Conservation (phyloP, 2,888 invertebrate species). For the Melieria picta region DNA sequence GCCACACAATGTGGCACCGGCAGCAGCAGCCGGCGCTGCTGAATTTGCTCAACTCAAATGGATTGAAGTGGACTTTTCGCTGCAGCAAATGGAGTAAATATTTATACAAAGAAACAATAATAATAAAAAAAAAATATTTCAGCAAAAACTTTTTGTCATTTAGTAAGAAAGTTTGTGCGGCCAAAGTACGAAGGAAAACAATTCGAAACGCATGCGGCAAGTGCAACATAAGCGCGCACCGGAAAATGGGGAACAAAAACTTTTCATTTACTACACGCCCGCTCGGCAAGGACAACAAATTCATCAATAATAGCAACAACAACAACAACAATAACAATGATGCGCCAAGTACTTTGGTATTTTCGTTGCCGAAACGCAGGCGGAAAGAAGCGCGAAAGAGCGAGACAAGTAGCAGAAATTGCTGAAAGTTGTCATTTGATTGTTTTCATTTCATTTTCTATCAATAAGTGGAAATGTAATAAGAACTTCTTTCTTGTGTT, state of each 20-base stretch:
- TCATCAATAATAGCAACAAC: too few relatives aligned
- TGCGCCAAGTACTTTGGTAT: background rate
- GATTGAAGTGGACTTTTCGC: background rate
- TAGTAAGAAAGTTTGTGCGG: too few relatives aligned
- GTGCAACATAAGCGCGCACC: too few relatives aligned
- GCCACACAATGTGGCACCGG: too few relatives aligned
- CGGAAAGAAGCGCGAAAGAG: background rate
- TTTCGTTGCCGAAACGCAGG: background rate
- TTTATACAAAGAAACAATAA: constrained; percentile 15
- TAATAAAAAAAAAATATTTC: background rate
- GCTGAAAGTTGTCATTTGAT: constrained; percentile 44
- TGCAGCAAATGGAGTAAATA: constrained; percentile 19
- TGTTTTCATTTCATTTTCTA: constrained; percentile 46
- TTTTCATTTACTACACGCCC: background rate
- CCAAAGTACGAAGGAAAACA: too few relatives aligned
- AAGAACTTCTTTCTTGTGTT: constrained; percentile 16
- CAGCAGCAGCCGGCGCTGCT: too few relatives aligned
- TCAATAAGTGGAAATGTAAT: constrained; percentile 41
- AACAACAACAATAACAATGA: too few relatives aligned
- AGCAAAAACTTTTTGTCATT: too few relatives aligned
- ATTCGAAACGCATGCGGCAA: too few relatives aligned
- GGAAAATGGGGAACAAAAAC: background rate
- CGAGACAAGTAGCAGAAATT: constrained; percentile 30
- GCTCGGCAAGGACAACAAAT: too few relatives aligned
- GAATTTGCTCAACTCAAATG: too few relatives aligned